These are phyloP conservation scores for Dicrurus megarhynchus DNA, from an alignment of 2,113 vertebrate genomes.

Conservation along the genomic window DNA sequence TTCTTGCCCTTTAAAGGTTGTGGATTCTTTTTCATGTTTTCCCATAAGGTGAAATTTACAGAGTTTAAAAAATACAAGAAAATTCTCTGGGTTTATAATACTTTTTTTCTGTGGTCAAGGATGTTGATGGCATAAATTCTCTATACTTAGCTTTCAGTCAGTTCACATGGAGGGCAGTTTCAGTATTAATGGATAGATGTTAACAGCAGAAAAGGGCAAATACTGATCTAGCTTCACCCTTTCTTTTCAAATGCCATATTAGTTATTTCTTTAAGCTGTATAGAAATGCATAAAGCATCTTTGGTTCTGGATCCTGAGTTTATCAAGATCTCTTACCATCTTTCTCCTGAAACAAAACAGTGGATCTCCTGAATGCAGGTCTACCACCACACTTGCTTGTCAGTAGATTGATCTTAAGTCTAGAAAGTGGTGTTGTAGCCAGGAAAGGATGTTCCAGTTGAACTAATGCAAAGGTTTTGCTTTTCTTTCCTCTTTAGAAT, in stretches of 20 bases:
- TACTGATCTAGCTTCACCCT: background rate
- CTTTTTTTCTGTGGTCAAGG: background rate
- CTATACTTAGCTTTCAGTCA: background rate
- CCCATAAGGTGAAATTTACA: background rate
- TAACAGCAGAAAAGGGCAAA: background rate
- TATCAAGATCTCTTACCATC: background rate
- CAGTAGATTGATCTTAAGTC: background rate
- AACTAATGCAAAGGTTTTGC: background rate
- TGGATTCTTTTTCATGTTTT: background rate
- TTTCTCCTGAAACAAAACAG: background rate
- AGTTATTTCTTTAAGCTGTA: background rate
- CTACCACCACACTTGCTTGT: background rate
- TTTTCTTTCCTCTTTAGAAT: background rate
- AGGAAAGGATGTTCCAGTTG: background rate
- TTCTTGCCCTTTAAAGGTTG: background rate
- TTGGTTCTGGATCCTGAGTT: background rate
- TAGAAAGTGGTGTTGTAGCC: background rate
- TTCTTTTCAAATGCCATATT: background rate
- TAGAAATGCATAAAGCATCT: background rate
- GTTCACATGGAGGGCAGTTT: background rate
- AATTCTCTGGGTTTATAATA: background rate
- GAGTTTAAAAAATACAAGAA: background rate
- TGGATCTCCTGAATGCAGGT: background rate
- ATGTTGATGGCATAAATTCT: background rate
- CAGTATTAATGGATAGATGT: background rate